Evolutionary conservation across 2,113 vertebrate species (phyloP).

Genomic region (Pseudorasbora parva): DNA sequence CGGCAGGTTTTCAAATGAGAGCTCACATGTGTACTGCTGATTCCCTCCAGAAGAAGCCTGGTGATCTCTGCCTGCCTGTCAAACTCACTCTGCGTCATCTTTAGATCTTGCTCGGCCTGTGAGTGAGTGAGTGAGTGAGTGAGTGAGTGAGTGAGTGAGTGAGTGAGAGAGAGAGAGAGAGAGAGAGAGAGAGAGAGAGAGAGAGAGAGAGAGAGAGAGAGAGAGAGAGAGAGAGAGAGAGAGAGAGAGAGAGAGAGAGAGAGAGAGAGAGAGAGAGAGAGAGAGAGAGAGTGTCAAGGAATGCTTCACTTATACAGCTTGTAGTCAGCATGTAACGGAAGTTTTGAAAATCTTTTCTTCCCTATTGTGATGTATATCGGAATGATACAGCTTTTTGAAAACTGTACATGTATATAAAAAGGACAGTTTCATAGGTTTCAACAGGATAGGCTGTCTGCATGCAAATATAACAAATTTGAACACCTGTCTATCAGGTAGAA

Average conservation of each 20-base stretch:
- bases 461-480: too few species aligned
- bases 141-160: too few species aligned
- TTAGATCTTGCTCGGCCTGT: conserved; percentile 94
- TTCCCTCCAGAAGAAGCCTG: conserved; percentile 92
- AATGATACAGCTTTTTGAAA: too few species aligned
- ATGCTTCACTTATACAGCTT: not conserved
- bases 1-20: conserved; percentile 52
- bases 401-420: not conserved
- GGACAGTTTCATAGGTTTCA: not conserved
- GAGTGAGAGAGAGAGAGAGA: not conserved
- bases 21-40: conserved; percentile 96
- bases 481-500: too few species aligned
- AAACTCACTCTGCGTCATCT: conserved; percentile 97
- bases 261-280: not conserved
- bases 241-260: not conserved
- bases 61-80: conserved; percentile 98
- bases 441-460: conserved; percentile 13
- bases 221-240: not conserved
- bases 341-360: too few species aligned
- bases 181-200: not conserved
- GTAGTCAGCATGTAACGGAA: too few species aligned
- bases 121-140: not conserved
- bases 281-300: conserved; percentile 9
- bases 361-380: too few species aligned
- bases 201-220: not conserved